These are phyloP conservation scores for Protodeltote pygarga DNA, from an alignment of 2,888 invertebrate species.

Conservation along the genomic window DNA sequence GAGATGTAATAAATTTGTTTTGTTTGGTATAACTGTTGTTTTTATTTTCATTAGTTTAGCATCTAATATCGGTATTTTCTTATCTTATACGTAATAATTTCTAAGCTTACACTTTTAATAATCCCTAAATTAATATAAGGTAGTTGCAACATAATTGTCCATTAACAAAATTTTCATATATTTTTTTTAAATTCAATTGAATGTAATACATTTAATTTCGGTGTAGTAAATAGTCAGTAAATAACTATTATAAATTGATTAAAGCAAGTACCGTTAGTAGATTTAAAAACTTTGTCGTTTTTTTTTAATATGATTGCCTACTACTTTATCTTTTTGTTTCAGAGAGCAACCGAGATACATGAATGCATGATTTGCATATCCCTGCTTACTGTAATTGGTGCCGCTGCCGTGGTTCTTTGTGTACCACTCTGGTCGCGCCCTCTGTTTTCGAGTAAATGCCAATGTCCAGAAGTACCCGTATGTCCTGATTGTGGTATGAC, in stretches of 20 bases:
- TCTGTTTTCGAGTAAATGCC: slow-evolving; percentile 50
- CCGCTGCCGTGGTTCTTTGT: slow-evolving; percentile 54
- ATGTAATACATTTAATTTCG: no score
- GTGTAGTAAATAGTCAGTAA: no score
- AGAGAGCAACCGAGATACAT: slow-evolving; percentile 13
- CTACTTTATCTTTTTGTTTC: slow-evolving; percentile 40
- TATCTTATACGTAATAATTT: no score
- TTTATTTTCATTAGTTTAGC: background rate
- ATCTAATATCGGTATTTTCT: no score
- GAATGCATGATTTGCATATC: slow-evolving; percentile 69
- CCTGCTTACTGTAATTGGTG: slow-evolving; percentile 55
- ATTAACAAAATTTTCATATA: background rate
- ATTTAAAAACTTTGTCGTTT: slow-evolving; percentile 4
- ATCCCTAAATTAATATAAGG: no score
- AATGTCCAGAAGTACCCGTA: slow-evolving; percentile 52
- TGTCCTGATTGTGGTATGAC: slow-evolving; percentile 60
- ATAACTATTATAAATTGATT: no score
- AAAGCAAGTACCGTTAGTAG: slow-evolving; percentile 29
- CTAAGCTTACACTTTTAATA: no score
- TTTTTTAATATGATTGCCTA: background rate
- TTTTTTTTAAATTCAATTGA: background rate
- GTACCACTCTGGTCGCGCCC: slow-evolving; percentile 56
- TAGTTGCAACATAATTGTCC: no score
- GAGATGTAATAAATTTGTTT: slow-evolving; percentile 45
- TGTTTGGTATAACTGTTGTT: slow-evolving; percentile 8